These are phyloP conservation scores for Amphipyra tragopoginis DNA, from an alignment of 2,888 invertebrate genomes.

Conservation along the genomic window DNA sequence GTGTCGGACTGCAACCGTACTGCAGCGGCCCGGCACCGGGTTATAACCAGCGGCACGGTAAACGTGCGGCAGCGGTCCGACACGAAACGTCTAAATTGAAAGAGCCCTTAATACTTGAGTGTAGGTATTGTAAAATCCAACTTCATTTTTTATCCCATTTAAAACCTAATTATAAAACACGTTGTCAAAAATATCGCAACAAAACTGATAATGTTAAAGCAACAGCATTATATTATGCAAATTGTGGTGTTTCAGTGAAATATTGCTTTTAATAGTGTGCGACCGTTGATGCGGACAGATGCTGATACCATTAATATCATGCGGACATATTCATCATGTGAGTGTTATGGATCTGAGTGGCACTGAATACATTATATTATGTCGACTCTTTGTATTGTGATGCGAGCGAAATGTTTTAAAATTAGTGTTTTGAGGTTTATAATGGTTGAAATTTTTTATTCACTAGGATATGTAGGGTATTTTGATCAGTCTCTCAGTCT, in stretches of 20 bases:
- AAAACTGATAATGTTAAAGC: slow-evolving; percentile 52
- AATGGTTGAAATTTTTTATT: too few relatives aligned
- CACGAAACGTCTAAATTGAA: too few relatives aligned
- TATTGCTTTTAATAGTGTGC: slow-evolving; percentile 65
- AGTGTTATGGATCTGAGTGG: slow-evolving; percentile 14
- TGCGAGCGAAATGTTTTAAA: neutral
- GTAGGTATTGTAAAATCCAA: too few relatives aligned
- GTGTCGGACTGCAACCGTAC: too few relatives aligned
- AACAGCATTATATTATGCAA: slow-evolving; percentile 66
- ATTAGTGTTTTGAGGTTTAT: neutral
- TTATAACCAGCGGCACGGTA: too few relatives aligned
- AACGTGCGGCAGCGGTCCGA: too few relatives aligned
- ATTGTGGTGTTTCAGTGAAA: slow-evolving; percentile 64
- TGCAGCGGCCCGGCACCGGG: too few relatives aligned
- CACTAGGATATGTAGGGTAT: too few relatives aligned
- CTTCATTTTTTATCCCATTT: too few relatives aligned
- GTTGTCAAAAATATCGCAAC: slow-evolving; percentile 31
- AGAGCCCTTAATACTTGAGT: too few relatives aligned
- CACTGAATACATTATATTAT: slow-evolving; percentile 16
- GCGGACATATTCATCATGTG: slow-evolving; percentile 54
- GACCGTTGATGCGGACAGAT: slow-evolving; percentile 63
- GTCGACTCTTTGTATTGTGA: slow-evolving; percentile 5
- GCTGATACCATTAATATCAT: slow-evolving; percentile 66
- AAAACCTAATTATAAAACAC: slow-evolving; percentile 29
- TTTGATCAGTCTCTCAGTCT: too few relatives aligned